Evolutionary conservation across 2,888 invertebrate genomes (phyloP).

Genomic region (Trissonchulus latispiculum): DNA sequence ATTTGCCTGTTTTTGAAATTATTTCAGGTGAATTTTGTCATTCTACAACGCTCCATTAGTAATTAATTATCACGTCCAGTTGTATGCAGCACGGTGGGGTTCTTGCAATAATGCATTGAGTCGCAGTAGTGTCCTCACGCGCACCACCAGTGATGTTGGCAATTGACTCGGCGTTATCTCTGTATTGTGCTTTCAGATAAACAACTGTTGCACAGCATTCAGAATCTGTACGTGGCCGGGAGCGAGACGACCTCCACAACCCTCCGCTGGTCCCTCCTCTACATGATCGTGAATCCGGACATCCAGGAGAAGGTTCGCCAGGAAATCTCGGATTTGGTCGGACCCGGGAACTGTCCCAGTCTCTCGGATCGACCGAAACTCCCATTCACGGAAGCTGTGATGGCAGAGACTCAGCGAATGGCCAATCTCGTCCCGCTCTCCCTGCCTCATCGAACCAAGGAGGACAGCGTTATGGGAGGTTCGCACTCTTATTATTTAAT

Average conservation of each 20-base stretch:
- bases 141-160: no score
- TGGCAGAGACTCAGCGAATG: slow-evolving; percentile 13
- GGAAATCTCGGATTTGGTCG: slow-evolving; percentile 35
- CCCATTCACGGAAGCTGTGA: slow-evolving; percentile 14
- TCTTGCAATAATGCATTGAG: no score
- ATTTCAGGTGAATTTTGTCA: no score
- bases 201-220: slow-evolving; percentile 19
- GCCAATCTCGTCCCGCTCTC: slow-evolving; percentile 9
- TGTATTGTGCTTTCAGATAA: no score
- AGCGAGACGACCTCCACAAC: slow-evolving; percentile 27
- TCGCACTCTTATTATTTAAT: no score
- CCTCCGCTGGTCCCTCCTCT: slow-evolving; percentile 25
- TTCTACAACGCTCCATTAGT: no score
- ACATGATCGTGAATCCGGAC: slow-evolving; percentile 22
- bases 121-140: no score
- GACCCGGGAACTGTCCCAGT: slow-evolving; percentile 26
- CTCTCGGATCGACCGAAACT: neutral
- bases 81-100: no score
- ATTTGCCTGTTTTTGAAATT: no score
- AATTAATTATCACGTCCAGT: no score
- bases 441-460: neutral
- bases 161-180: no score
- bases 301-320: slow-evolving; percentile 35
- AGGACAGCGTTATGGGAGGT: neutral
- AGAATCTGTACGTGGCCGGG: slow-evolving; percentile 25